Percentiles rank a stretch among this genome's conserved stretches.
Conservation (phyloP, 2,797 vertebrate genomes). For the Tiaroga cobitis region DNA sequence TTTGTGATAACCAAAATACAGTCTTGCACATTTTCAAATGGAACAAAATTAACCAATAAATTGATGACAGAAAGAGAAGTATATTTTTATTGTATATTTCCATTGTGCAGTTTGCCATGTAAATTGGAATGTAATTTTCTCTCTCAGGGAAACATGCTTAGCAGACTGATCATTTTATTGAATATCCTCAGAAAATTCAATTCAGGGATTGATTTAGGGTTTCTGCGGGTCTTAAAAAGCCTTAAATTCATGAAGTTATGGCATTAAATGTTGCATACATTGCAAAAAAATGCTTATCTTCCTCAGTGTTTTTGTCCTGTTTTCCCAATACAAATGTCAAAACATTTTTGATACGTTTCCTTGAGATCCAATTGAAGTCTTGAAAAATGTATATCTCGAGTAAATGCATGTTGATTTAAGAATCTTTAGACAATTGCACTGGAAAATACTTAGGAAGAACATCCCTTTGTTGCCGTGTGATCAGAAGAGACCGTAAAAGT, state of each 20-base stretch:
- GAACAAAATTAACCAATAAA: neutral
- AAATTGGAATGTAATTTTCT: neutral
- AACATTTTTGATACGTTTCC: neutral
- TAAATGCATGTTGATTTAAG: too few relatives aligned
- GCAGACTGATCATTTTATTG: neutral
- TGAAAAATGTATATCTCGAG: too few relatives aligned
- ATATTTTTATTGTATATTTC: constrained; percentile 1
- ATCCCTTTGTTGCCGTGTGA: too few relatives aligned
- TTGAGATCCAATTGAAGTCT: neutral
- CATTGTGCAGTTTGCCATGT: neutral
- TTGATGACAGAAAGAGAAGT: neutral
- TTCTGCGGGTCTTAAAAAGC: neutral
- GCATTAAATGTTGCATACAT: too few relatives aligned
- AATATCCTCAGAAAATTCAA: neutral
- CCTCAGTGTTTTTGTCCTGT: too few relatives aligned
- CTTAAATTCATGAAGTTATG: neutral
- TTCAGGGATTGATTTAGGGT: neutral
- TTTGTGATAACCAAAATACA: neutral
- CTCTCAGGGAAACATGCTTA: neutral
- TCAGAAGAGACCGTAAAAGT: too few relatives aligned
- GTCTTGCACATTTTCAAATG: neutral
- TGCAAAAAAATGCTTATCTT: too few relatives aligned
- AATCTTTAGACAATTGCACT: too few relatives aligned
- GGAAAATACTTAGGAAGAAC: too few relatives aligned
- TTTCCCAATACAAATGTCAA: neutral